phyloP scores from a whole-genome alignment of 1,140 invertebrate genomes.

The Camponotus vicinus region DNA sequence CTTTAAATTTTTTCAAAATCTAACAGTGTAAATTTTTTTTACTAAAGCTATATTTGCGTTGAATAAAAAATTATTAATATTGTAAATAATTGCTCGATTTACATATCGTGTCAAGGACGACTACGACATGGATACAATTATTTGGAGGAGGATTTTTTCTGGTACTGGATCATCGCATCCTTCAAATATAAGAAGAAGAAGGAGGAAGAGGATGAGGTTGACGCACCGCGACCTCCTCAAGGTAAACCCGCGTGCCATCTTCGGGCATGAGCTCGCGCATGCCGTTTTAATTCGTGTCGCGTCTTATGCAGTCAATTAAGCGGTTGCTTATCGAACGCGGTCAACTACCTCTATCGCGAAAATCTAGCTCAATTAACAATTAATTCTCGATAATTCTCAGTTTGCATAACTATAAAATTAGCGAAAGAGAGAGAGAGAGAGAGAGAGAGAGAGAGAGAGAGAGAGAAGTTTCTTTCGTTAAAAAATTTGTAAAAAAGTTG shows the following conservation, averaged over 20 bases:
- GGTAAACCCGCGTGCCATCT: slow-evolving; percentile 40
- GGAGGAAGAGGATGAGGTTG: slow-evolving; percentile 1
- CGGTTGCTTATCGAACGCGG: not conserved
- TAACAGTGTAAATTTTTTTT: not conserved
- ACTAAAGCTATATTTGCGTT: too few species aligned
- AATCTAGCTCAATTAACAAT: slow-evolving; percentile 3
- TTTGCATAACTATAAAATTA: not conserved
- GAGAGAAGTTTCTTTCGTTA: not conserved
- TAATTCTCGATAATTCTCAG: not conserved
- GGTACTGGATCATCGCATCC: slow-evolving; percentile 45
- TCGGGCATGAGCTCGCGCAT: slow-evolving; percentile 15
- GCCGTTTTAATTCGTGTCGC: slow-evolving; percentile 5
- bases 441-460: not conserved
- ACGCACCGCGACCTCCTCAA: slow-evolving; percentile 56
- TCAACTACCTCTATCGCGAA: not conserved
- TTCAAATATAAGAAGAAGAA: not conserved
- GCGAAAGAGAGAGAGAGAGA: not conserved
- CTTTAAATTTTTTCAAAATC: not conserved
- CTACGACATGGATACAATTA: not conserved
- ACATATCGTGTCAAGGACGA: not conserved
- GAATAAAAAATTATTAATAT: not conserved
- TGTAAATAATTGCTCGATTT: not conserved
- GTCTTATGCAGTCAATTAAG: slow-evolving; percentile 22
- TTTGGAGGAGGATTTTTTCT: slow-evolving; percentile 39
- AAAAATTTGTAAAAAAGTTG: not conserved